Evolutionary conservation across 2,113 vertebrate species (phyloP).

Genomic region (Dipodomys spectabilis): DNA sequence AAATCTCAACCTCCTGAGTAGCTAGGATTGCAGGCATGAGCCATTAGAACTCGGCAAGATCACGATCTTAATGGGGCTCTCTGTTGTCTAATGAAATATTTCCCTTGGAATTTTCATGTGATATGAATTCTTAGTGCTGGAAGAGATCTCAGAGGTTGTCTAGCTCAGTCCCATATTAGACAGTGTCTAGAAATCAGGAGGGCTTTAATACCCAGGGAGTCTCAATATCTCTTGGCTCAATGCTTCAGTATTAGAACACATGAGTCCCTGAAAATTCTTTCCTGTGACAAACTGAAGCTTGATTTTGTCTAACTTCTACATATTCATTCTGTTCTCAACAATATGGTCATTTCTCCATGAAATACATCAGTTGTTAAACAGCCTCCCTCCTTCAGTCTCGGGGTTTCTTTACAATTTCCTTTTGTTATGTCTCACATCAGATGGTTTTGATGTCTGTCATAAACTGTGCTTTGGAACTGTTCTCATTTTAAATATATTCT

Average conservation of each 20-base stretch:
- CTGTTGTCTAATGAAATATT: conserved; percentile 4
- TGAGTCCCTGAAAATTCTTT: neutral
- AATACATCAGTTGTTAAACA: neutral
- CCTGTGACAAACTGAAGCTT: neutral
- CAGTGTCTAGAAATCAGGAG: neutral
- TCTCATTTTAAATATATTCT: neutral
- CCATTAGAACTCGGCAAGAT: no score
- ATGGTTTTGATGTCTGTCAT: neutral
- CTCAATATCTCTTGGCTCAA: neutral
- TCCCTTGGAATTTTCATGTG: neutral
- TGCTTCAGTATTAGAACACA: neutral
- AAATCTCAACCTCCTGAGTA: no score
- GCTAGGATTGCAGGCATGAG: no score
- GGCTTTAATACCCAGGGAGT: neutral
- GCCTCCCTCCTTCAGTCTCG: neutral
- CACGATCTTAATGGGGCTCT: neutral
- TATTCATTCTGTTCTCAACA: neutral
- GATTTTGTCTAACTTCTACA: neutral
- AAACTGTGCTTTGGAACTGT: neutral
- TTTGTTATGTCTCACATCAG: neutral
- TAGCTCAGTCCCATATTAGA: neutral
- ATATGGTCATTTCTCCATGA: neutral
- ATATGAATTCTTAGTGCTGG: neutral
- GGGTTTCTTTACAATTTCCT: neutral
- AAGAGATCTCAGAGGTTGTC: neutral